A percentile compares a stretch with the other conserved stretches of the same genome.
These are phyloP conservation scores for Drosophila miranda DNA, from an alignment of 1,140 invertebrate genomes.

Conservation along the genomic window DNA sequence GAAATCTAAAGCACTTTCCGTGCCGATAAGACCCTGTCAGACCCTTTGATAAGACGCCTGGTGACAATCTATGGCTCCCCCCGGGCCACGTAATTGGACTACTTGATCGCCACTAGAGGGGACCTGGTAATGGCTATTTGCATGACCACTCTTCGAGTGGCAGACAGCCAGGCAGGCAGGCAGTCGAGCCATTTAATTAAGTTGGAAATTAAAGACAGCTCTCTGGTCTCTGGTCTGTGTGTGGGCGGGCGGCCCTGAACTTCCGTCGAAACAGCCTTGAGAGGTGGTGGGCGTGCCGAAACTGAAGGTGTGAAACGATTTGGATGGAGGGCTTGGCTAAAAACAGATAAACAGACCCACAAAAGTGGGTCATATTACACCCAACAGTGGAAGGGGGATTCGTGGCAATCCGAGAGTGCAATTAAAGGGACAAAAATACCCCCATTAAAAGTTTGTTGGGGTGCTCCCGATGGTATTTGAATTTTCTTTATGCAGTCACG, in stretches of 20 bases:
- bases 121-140: constrained; percentile 8
- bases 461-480: constrained; percentile 21
- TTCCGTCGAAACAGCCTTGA: constrained; percentile 34
- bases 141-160: constrained; percentile 9
- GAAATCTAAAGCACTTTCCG: too few relatives aligned
- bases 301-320: constrained; percentile 48
- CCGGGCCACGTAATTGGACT: constrained; percentile 58
- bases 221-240: too few relatives aligned
- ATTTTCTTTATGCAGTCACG: constrained; percentile 60
- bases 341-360: constrained; percentile 15
- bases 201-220: constrained; percentile 13
- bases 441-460: constrained; percentile 34
- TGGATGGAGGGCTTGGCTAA: constrained; percentile 33
- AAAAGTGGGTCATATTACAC: constrained; percentile 66
- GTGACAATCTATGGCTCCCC: constrained; percentile 47
- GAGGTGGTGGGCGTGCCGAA: constrained; percentile 1
- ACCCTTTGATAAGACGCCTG: constrained; percentile 43
- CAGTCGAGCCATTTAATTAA: constrained; percentile 32
- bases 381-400: constrained; percentile 23
- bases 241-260: constrained; percentile 37
- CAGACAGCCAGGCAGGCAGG: too few relatives aligned
- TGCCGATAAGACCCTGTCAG: not conserved
- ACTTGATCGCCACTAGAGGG: constrained; percentile 28
- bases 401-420: constrained; percentile 23
- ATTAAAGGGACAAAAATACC: constrained; percentile 27